Percentiles rank a stretch among this genome's conserved stretches.
These are phyloP conservation scores for Polia nebulosa DNA, from an alignment of 2,888 invertebrate genomes.

Conservation along the genomic window DNA sequence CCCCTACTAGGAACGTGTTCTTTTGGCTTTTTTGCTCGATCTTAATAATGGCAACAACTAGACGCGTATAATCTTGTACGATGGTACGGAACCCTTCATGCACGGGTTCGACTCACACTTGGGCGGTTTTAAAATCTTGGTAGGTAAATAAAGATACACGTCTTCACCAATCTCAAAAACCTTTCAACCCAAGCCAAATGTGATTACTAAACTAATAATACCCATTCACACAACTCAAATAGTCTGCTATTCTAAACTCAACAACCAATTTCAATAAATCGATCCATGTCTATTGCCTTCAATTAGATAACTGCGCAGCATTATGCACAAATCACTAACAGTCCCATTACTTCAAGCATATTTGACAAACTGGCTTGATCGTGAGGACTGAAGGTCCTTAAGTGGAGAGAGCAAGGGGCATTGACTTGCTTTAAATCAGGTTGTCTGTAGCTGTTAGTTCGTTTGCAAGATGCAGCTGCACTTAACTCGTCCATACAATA, in stretches of 20 bases:
- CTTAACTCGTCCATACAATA: conserved; percentile 55
- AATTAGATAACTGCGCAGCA: conserved; percentile 57
- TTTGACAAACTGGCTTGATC: conserved; percentile 64
- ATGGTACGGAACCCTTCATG: too few relatives aligned
- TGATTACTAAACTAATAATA: conserved; percentile 3
- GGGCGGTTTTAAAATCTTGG: not conserved
- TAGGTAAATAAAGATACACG: not conserved
- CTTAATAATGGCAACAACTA: too few relatives aligned
- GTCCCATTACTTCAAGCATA: conserved; percentile 57
- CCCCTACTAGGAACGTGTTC: too few relatives aligned
- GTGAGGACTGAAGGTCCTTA: conserved; percentile 58
- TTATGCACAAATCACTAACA: conserved; percentile 61
- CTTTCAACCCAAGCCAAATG: conserved; percentile 8
- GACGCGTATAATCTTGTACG: too few relatives aligned
- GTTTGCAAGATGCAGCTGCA: conserved; percentile 73
- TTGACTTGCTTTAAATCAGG: conserved; percentile 85
- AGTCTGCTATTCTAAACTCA: conserved; percentile 24
- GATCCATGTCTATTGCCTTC: conserved; percentile 51
- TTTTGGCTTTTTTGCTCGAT: too few relatives aligned
- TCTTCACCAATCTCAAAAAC: conserved; percentile 3
- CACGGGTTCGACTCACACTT: too few relatives aligned
- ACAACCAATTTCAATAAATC: conserved; percentile 48
- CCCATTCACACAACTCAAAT: conserved; percentile 25
- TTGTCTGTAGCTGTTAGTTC: conserved; percentile 82
- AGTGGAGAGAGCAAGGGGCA: conserved; percentile 70